phyloP scores from a whole-genome alignment of 2,797 vertebrate species.

The Mycteria americana region DNA sequence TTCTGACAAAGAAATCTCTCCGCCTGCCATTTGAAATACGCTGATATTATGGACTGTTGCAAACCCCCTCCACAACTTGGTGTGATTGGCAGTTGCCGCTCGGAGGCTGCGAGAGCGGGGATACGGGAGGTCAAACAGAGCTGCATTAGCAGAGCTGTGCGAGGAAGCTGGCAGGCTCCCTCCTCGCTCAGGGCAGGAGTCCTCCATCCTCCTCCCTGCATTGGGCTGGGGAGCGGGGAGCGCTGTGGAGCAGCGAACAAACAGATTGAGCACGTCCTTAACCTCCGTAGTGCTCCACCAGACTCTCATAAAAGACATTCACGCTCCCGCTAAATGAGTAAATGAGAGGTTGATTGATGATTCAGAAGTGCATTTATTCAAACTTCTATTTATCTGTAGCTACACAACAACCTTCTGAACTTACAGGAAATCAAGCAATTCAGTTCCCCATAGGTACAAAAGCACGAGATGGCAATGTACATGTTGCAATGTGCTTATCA shows the following conservation, averaged over 20 bases:
- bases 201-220: background rate
- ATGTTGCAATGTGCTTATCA: background rate
- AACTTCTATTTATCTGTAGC: background rate
- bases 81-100: background rate
- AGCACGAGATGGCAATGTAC: background rate
- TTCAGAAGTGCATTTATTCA: constrained; percentile 24
- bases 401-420: background rate
- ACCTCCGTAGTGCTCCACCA: background rate
- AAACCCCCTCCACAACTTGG: background rate
- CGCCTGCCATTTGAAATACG: background rate
- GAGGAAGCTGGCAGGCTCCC: background rate
- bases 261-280: background rate
- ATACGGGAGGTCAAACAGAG: rapidly evolving
- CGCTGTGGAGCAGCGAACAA: background rate
- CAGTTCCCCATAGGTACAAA: background rate
- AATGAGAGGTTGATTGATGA: constrained; percentile 39
- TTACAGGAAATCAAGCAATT: background rate
- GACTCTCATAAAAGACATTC: background rate
- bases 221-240: background rate
- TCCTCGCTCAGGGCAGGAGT: background rate
- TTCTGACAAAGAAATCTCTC: background rate
- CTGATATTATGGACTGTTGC: background rate
- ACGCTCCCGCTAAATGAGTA: constrained; percentile 14
- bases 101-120: rapidly evolving
- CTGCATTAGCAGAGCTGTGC: rapidly evolving